Conservation (phyloP, 2,888 invertebrate genomes). For the Eupithecia dodoneata region DNA sequence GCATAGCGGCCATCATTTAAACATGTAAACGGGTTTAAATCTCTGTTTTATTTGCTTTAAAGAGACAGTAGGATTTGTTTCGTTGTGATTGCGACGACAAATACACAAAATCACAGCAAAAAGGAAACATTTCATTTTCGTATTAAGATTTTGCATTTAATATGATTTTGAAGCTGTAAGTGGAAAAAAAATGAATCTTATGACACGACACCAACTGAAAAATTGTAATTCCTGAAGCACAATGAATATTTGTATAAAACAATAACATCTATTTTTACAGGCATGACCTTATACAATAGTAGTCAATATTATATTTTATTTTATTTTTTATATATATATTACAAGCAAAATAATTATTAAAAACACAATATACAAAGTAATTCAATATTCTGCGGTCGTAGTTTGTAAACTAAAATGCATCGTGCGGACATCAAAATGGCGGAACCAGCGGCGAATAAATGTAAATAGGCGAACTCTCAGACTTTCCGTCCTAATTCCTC, state of each 20-base stretch:
- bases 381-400: background rate
- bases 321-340: too few relatives aligned
- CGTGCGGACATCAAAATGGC: background rate
- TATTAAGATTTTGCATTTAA: background rate
- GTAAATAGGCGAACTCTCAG: slow-evolving; percentile 9
- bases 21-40: background rate
- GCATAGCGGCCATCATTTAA: background rate
- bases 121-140: background rate
- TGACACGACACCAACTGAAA: too few relatives aligned
- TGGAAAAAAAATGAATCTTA: too few relatives aligned
- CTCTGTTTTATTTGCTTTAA: background rate
- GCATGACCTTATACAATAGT: too few relatives aligned
- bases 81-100: background rate
- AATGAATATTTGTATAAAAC: too few relatives aligned
- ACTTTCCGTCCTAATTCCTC: slow-evolving; percentile 20
- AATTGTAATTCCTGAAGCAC: too few relatives aligned
- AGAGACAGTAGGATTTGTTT: background rate
- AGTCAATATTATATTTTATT: too few relatives aligned
- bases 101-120: background rate
- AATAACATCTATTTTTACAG: too few relatives aligned
- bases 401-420: background rate
- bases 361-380: too few relatives aligned
- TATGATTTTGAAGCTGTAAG: background rate
- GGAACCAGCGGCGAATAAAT: slow-evolving; percentile 8
- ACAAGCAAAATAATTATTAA: too few relatives aligned